Base-by-base conservation (phyloP, 53 echinoderm and acorn worm species). In the Pentamera pediparva region DNA sequence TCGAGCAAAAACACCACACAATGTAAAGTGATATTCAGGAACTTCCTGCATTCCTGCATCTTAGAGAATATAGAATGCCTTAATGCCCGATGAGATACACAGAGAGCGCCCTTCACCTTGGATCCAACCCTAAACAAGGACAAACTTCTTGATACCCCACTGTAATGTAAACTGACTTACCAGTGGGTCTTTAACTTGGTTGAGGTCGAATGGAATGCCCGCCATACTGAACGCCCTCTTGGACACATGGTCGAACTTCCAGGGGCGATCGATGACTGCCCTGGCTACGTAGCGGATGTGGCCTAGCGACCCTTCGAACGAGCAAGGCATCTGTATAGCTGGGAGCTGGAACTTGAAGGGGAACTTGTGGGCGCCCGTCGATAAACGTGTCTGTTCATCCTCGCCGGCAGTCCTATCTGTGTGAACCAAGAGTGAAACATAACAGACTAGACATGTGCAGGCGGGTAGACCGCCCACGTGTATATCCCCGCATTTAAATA, bases 181-280 rank as follows among this genome's bases (percentile, higher is more conserved):
- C 81, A 91, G 32, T 35, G 91, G 78, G 21, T 84, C 87, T 10
- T 78, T 83, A 15, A 90, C 82, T 39, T 76, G 82, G 56, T 91
- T 89, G 10, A 95, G 76, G 58, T 91, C 91, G 28, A 85, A 83
- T 12, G 91, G 80, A 19, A 91, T 78, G 43, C 96, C 96, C 19
- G 82, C 55, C 21, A 95, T 84, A 29, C 91, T 91, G 54, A 95
- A 95, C 3, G 87, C 88, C 35, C 87, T 43, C 62, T 95, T 95
- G 25, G 96, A 85, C 31, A 87, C 87, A 51, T 95, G 96, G 61
- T 95, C 83, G 29, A 91, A 95, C 59, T 91, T 95, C 96, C 96
- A 95, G 2, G 96, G 96, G 22, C 96, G 69, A 50, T 87, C 91
- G 21, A 91, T 95, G 29, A 95, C 88, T 3, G 96, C 96, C 8